Conservation (phyloP, 2,797 vertebrate species). For the Coilia nasus region DNA sequence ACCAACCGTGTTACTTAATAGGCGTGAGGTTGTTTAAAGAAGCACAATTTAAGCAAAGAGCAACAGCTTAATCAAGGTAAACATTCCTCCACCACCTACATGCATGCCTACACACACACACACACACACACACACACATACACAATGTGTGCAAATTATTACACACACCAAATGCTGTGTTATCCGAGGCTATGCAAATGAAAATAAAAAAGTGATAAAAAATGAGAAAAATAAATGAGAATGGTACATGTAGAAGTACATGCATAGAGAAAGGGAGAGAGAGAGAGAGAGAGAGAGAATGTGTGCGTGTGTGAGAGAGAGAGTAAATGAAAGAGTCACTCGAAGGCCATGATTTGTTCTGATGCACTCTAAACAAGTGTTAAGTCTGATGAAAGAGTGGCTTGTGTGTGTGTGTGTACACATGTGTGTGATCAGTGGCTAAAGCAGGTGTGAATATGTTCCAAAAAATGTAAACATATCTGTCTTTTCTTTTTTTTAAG, state of each 20-base stretch:
- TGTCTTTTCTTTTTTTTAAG: too few relatives aligned
- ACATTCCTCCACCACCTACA: not conserved
- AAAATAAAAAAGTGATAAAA: not conserved
- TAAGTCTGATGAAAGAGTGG: constrained; percentile 11
- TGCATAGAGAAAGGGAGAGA: not conserved
- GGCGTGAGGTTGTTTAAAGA: too few relatives aligned
- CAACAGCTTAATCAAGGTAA: not conserved
- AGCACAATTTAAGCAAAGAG: not conserved
- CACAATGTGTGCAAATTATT: not conserved
- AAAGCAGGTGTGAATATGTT: too few relatives aligned
- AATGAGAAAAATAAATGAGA: not conserved
- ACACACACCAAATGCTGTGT: too few relatives aligned
- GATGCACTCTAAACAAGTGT: not conserved
- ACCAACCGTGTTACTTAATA: not conserved
- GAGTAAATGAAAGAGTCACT: not conserved
- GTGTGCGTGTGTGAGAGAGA: not conserved
- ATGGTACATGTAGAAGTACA: too few relatives aligned
- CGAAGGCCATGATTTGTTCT: not conserved
- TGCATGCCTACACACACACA: not conserved
- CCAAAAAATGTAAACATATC: too few relatives aligned
- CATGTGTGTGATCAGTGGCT: not conserved
- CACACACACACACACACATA: not conserved
- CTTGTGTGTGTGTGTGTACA: not conserved
- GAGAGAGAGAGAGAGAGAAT: not conserved
- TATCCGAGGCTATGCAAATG: too few relatives aligned